Evolutionary conservation across 2,888 invertebrate genomes (phyloP), one percentile per base, ranked within the genome.

Genomic region (Platypus cylindrus): DNA sequence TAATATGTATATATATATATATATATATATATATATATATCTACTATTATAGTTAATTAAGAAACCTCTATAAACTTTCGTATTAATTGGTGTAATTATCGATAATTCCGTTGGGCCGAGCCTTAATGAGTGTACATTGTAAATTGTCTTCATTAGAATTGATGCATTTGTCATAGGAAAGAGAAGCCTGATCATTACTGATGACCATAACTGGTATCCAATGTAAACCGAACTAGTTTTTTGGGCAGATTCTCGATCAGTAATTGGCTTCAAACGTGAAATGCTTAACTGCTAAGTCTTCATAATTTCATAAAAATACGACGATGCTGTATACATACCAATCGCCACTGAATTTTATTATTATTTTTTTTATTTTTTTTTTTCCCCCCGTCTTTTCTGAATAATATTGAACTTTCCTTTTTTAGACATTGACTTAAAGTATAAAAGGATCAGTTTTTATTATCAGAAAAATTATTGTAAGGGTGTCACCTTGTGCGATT

Each of bases 31-130:
- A 27, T 34, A 46, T 43, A 46, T 46, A 47, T 45, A 45, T 47
- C 42, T 43, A 44, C 48, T 51, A 54, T 53, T 53, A 54, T 43
- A 46, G 43, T 41, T 46, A 54, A 56, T 56, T 51, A 52, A 46
- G 46, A 48, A 45, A 47, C 44, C 46, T 49, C 45, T 44, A 49
- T 52, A 50, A 51, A 53, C 47, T 53, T 51, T 52, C 44, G 46
- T 53, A 55, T 56, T 58, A 58, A 59, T 58, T 56, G 55, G 47
- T 49, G 48, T 56, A 56, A 59, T 58, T 58, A 55, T 40, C 36
- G 47, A 46, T 50, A 53, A 54, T 56, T 54, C 46, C 48, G 45
- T 47, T 48, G 51, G 50, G 49, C 50, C 48, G 44, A 46, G 45
- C 45, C 35, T 53, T 55, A 55, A 54, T 55, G 52, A 56, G 45